phyloP scores from a whole-genome alignment of 1,140 invertebrate species.

The Drosophila sulfurigaster region DNA sequence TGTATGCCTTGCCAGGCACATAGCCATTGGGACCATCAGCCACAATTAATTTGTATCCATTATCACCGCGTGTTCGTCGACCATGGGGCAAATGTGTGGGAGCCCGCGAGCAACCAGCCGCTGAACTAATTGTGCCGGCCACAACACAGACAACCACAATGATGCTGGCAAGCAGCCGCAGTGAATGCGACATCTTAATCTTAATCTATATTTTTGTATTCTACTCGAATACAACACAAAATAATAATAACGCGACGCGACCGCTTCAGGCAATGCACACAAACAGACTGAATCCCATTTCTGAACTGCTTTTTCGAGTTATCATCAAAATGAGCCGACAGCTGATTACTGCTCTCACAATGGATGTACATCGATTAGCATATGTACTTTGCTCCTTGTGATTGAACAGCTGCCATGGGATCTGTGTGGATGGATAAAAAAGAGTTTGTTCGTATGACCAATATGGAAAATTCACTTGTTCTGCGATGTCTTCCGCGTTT shows the following conservation, averaged over 20 bases:
- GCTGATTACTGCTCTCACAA: conserved; percentile 20
- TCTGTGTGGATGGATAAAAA: conserved; percentile 23
- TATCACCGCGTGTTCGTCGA: conserved; percentile 88
- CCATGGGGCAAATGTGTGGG: conserved; percentile 81
- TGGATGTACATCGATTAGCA: conserved; percentile 17
- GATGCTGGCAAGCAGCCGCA: conserved; percentile 53
- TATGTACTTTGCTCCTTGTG: conserved; percentile 41
- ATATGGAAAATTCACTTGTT: background rate
- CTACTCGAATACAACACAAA: background rate
- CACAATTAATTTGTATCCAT: conserved; percentile 91
- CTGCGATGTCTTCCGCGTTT: background rate
- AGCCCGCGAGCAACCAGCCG: conserved; percentile 73
- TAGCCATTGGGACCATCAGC: conserved; percentile 92
- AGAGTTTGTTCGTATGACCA: background rate
- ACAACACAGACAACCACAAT: conserved; percentile 47
- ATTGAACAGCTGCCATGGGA: conserved; percentile 10
- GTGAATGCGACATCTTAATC: conserved; percentile 66
- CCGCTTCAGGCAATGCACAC: conserved; percentile 49
- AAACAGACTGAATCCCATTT: conserved; percentile 52
- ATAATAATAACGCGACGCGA: conserved; percentile 28
- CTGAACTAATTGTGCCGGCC: conserved; percentile 66
- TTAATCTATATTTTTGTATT: conserved; percentile 39
- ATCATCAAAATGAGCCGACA: conserved; percentile 35
- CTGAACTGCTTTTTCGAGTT: conserved; percentile 33
- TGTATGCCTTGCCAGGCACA: conserved; percentile 91